Evolutionary conservation across 2,113 vertebrate species (phyloP).

Genomic region (Nettapus auritus): DNA sequence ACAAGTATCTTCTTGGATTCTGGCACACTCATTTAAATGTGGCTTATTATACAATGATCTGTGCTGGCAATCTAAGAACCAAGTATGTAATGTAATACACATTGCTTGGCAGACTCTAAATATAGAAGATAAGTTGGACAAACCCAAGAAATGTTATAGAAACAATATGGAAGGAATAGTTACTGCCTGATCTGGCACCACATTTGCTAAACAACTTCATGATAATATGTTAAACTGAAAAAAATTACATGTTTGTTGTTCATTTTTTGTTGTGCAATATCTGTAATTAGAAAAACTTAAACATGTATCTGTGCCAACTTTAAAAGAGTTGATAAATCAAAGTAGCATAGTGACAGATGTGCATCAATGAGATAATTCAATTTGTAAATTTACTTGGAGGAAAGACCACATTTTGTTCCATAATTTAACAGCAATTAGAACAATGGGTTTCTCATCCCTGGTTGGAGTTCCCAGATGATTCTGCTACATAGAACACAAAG

Average conservation of each 20-base stretch:
- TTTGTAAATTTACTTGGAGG: not conserved
- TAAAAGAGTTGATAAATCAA: not conserved
- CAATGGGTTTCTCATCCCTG: not conserved
- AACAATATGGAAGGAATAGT: constrained; percentile 22
- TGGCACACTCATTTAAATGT: constrained; percentile 29
- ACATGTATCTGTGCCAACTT: not conserved
- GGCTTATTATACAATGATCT: constrained; percentile 18
- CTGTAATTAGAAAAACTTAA: not conserved
- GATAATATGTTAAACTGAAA: not conserved
- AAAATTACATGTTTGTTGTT: not conserved
- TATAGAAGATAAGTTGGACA: constrained; percentile 17
- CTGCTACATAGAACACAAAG: not conserved
- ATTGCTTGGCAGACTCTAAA: constrained; percentile 31
- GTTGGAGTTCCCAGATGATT: not conserved
- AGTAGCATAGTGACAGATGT: not conserved
- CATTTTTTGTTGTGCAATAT: not conserved
- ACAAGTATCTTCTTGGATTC: constrained; percentile 17
- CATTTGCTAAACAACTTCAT: not conserved
- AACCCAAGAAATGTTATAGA: constrained; percentile 18
- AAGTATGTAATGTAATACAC: constrained; percentile 35
- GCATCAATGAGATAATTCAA: not conserved
- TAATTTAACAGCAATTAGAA: not conserved
- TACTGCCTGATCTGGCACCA: not conserved
- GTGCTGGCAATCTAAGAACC: not conserved
- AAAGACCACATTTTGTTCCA: not conserved